Conservation (phyloP, 1,140 invertebrate species). For the Atta colombica region DNA sequence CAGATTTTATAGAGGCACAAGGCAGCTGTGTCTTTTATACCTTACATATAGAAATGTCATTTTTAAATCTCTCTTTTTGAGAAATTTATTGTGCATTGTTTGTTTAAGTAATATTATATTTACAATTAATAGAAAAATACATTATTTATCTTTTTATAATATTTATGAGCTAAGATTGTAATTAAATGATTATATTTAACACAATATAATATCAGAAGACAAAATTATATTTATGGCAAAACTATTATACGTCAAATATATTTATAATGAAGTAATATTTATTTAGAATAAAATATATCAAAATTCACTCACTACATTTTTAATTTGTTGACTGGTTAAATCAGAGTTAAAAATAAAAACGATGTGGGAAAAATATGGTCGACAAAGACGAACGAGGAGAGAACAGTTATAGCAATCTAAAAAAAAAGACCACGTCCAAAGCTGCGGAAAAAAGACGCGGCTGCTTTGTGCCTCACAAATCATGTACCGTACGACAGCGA, state of each 20-base stretch:
- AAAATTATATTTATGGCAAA: background rate
- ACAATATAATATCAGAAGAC: background rate
- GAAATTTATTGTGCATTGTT: background rate
- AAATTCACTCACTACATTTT: background rate
- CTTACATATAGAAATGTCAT: background rate
- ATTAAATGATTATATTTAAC: background rate
- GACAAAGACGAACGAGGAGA: conserved; percentile 21
- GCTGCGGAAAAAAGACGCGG: conserved; percentile 15
- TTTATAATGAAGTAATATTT: background rate
- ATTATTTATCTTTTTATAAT: conserved; percentile 1
- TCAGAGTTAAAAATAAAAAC: conserved; percentile 34
- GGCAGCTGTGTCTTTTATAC: background rate
- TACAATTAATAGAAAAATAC: background rate
- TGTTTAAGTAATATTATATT: background rate
- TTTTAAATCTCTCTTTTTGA: background rate
- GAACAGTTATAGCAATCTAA: conserved; percentile 40
- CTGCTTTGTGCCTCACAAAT: conserved; percentile 45
- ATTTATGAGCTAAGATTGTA: background rate
- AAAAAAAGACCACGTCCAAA: conserved; percentile 26
- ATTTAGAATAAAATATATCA: background rate
- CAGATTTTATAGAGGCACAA: conserved; percentile 11
- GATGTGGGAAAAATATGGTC: conserved; percentile 28
- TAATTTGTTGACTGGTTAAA: background rate
- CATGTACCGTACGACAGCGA: background rate
- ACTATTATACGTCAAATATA: background rate